phyloP scores from a whole-genome alignment of 2,888 invertebrate genomes.

The Plagodis dolabraria region DNA sequence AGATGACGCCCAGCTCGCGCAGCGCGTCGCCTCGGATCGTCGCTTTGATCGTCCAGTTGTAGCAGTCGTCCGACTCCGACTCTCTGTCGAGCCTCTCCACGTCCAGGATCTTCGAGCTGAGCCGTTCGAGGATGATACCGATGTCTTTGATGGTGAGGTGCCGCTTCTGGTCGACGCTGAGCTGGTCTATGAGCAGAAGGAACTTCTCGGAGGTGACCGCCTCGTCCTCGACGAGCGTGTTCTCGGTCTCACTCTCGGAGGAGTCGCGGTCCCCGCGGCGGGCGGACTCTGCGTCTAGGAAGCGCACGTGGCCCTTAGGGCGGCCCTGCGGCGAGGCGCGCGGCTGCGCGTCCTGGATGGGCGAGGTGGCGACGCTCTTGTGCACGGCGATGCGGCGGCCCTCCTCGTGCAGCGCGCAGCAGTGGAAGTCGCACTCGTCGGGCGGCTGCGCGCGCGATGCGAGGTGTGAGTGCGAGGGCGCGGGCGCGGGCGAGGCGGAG shows the following conservation, averaged over 20 bases:
- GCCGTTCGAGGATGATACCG: conserved; percentile 96
- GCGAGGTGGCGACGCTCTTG: conserved; percentile 96
- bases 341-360: conserved; percentile 92
- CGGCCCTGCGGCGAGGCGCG: conserved; percentile 88
- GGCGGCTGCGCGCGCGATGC: conserved; percentile 76
- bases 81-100: conserved; percentile 96
- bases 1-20: conserved; percentile 96
- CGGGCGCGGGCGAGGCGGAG: conserved; percentile 82
- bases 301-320: conserved; percentile 92
- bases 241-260: conserved; percentile 96
- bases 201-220: conserved; percentile 95
- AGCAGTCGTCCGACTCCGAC: conserved; percentile 96
- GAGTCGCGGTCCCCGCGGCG: conserved; percentile 90
- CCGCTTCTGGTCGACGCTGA: conserved; percentile 95
- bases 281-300: conserved; percentile 90
- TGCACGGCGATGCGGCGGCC: conserved; percentile 96
- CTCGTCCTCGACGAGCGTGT: conserved; percentile 96
- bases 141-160: conserved; percentile 97
- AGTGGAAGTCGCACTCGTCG: conserved; percentile 98
- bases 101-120: conserved; percentile 96
- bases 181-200: conserved; percentile 95
- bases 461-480: conserved; percentile 85
- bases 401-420: conserved; percentile 97
- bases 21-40: conserved; percentile 96
- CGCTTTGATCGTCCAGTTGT: conserved; percentile 98